phyloP scores from a whole-genome alignment of 2,888 invertebrate genomes.

The Gnatocerus cornutus region DNA sequence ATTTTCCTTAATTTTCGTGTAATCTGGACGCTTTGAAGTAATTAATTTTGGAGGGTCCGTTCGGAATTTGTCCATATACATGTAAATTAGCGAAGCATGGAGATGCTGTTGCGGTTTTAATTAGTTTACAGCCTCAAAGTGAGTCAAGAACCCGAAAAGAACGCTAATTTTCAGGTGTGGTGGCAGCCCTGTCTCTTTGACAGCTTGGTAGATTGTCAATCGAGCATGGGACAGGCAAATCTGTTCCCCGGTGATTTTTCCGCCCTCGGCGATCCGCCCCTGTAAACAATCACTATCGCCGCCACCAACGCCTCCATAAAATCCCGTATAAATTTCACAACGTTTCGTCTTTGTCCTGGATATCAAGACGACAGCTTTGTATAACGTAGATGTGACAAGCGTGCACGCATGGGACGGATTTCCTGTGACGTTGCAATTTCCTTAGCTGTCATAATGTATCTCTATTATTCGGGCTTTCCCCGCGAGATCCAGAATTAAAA shows the following conservation, averaged over 20 bases:
- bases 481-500: conserved; percentile 40
- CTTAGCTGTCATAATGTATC: conserved; percentile 50
- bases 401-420: conserved; percentile 43
- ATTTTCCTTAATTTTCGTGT: conserved; percentile 34
- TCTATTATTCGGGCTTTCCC: conserved; percentile 43
- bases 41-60: conserved; percentile 38
- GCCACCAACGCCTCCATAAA: conserved; percentile 1
- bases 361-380: conserved; percentile 28
- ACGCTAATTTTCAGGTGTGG: too few relatives aligned
- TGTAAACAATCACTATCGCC: conserved; percentile 17
- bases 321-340: conserved; percentile 7
- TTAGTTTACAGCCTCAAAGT: conserved; percentile 18
- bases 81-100: conserved; percentile 30
- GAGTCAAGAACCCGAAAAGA: too few relatives aligned
- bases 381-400: conserved; percentile 25
- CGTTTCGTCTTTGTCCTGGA: conserved; percentile 26
- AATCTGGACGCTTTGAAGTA: conserved; percentile 29
- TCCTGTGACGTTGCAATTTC: conserved; percentile 49
- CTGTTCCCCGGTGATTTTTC: too few relatives aligned
- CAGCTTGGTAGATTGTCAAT: too few relatives aligned
- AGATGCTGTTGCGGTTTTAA: conserved; percentile 29
- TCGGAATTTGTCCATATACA: conserved; percentile 41
- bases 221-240: too few relatives aligned
- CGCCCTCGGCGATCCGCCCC: too few relatives aligned
- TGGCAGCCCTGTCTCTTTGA: too few relatives aligned